phyloP scores from a whole-genome alignment of 1,140 invertebrate genomes.

The Trichonephila clavata region DNA sequence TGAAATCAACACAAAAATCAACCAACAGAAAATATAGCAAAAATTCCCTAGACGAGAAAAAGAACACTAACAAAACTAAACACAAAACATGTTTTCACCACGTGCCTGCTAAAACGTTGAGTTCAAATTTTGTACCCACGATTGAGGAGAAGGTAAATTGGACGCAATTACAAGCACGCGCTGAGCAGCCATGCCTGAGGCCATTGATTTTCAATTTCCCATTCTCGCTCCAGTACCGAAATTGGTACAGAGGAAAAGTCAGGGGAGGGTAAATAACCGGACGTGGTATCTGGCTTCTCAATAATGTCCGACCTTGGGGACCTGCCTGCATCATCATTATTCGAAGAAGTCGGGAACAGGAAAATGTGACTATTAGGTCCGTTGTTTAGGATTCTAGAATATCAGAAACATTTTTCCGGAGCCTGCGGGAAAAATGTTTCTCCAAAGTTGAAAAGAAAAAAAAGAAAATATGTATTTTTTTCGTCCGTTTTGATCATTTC shows the following conservation, averaged over 20 bases:
- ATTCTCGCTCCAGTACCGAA: conserved; percentile 25
- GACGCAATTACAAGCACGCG: conserved; percentile 35
- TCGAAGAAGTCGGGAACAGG: not conserved
- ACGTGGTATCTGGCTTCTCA: conserved; percentile 57
- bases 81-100: no score
- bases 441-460: not conserved
- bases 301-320: conserved; percentile 41
- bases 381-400: not conserved
- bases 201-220: conserved; percentile 69
- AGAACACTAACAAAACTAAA: no score
- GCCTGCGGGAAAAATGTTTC: not conserved
- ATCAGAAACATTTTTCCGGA: not conserved
- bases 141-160: conserved; percentile 25
- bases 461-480: not conserved
- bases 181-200: not conserved
- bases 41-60: no score
- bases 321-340: conserved; percentile 6
- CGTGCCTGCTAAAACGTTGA: not conserved
- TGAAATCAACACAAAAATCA: no score
- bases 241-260: conserved; percentile 33
- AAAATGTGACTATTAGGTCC: not conserved
- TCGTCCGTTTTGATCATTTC: not conserved
- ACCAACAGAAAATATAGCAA: no score
- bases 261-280: conserved; percentile 47
- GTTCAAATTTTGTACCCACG: not conserved